Base-by-base conservation (phyloP, 2,888 invertebrate genomes). In the Rhaphigaster nebulosa region DNA sequence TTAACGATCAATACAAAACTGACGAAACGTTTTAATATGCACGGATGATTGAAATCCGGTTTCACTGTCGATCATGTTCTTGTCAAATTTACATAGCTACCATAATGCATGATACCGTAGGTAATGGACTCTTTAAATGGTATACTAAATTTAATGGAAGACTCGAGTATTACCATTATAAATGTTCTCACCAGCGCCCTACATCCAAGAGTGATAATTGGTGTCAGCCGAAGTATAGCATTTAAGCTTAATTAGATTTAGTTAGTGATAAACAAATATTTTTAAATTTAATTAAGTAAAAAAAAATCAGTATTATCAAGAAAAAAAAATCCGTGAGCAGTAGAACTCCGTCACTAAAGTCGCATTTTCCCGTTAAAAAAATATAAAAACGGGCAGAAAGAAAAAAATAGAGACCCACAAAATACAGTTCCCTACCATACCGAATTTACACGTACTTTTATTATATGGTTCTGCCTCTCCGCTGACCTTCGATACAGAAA, bases 141-240 rank as follows among this genome's bases (percentile, higher is more conserved):
- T 34, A 29, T 65, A 18, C 15, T 65, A 65, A 65, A 65, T 65
- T 65, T 65, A 65, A 65, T 65, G 65, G 65, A 65, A 65, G 65
- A 65, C 4, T 15, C 29, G 65, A 34, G 18, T 65, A 65, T 29
- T 10, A 60, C n/a, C 65, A 34, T 1, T 65, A 65, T 23, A 29
- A 65, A 65, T 34, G 3, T 60, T n/a, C 10, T 60, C 54, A 23
- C 60, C 60, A n/a, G 26, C 23, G 65, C 4, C 29, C 29, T 34
- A 65, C 29, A 65, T 65, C 65, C 65, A 13, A 0, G 15, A 8
- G 3, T 29, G 65, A 18, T 65, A 4, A 65, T 34, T 60, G 8
- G 4, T 18, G 4, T 65, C 0, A 29, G 4, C n/a, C 29, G 3
- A 34, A 4, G 34, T 65, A 18, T 34, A 65, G 4, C 2, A 65